phyloP scores from a whole-genome alignment of 2,113 vertebrate genomes.

The Pagrus major region DNA sequence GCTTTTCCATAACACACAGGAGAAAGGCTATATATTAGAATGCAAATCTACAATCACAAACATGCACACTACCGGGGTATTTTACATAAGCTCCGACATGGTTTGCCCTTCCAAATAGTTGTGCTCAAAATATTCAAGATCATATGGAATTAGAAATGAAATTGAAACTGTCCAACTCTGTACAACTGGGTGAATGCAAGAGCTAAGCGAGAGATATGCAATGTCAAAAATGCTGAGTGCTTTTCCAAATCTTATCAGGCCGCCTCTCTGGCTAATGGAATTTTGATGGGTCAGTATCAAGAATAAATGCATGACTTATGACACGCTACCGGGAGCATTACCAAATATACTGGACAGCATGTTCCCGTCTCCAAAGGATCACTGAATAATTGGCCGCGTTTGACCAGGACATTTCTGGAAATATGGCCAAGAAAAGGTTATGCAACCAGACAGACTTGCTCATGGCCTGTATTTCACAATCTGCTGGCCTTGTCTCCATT shows the following conservation, averaged over 20 bases:
- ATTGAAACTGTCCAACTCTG: conserved; percentile 61
- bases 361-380: conserved; percentile 74
- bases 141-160: conserved; percentile 69
- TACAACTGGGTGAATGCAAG: conserved; percentile 38
- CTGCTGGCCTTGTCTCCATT: conserved; percentile 71
- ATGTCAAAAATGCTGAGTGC: conserved; percentile 72
- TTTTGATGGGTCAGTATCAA: conserved; percentile 75
- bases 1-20: conserved; percentile 44
- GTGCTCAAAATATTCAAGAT: conserved; percentile 55
- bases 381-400: conserved; percentile 76
- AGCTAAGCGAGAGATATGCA: conserved; percentile 57
- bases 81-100: conserved; percentile 68
- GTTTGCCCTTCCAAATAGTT: conserved; percentile 63
- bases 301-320: conserved; percentile 74
- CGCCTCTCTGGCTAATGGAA: conserved; percentile 71
- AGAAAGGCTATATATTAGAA: conserved; percentile 51
- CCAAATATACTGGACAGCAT: conserved; percentile 70
- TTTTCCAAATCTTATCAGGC: conserved; percentile 69
- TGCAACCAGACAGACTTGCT: conserved; percentile 69
- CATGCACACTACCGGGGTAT: conserved; percentile 31
- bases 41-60: conserved; percentile 62
- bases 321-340: conserved; percentile 70
- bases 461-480: conserved; percentile 77
- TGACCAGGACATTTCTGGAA: conserved; percentile 75
- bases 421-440: conserved; percentile 75